Conservation (phyloP, 2,113 vertebrate genomes). For the Eclectus roratus region DNA sequence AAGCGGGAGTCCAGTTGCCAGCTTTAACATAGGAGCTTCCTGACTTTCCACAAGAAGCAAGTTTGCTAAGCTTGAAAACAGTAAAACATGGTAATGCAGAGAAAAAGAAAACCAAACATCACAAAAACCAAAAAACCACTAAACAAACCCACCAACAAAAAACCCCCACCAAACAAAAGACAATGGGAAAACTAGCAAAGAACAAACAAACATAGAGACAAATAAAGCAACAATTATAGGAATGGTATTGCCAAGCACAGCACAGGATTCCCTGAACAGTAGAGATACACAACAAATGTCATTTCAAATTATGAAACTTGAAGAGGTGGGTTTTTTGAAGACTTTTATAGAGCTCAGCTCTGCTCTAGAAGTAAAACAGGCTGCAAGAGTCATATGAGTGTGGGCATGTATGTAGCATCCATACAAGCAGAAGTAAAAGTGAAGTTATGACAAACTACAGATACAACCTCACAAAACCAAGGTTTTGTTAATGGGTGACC, state of each 20-base stretch:
- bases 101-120: neutral
- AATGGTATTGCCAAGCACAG: fast-evolving
- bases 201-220: neutral
- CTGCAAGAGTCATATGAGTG: neutral
- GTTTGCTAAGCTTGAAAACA: neutral
- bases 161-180: neutral
- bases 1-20: conserved; percentile 20
- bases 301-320: neutral
- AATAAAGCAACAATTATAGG: neutral
- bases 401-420: fast-evolving
- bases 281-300: neutral
- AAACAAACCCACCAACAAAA: neutral
- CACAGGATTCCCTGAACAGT: neutral
- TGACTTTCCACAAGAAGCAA: neutral
- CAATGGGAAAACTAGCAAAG: neutral
- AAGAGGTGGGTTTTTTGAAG: fast-evolving
- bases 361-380: neutral
- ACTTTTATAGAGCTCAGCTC: neutral
- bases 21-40: neutral
- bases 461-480: neutral
- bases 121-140: neutral
- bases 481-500: fast-evolving
- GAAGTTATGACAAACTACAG: neutral
- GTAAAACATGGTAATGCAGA: neutral
- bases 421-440: neutral